Evolutionary conservation across 2,797 vertebrate genomes (phyloP).

Genomic region (Amblyopsis hoosieri): DNA sequence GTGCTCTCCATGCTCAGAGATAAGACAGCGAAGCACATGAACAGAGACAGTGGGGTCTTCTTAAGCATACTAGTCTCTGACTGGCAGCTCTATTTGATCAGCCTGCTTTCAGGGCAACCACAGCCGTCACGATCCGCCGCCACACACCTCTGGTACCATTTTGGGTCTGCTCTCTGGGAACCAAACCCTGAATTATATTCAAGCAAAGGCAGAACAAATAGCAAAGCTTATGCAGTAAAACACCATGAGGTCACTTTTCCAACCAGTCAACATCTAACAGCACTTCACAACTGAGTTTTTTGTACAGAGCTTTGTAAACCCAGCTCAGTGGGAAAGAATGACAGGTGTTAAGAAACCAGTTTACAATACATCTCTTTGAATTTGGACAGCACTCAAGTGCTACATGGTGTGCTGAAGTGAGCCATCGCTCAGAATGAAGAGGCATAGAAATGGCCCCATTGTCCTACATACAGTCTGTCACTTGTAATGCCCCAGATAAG

Average conservation of each 20-base stretch:
- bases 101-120: slow-evolving; percentile 46
- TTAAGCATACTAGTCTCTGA: slow-evolving; percentile 41
- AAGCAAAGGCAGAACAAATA: slow-evolving; percentile 39
- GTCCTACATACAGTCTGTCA: slow-evolving; percentile 58
- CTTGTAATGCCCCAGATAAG: slow-evolving; percentile 43
- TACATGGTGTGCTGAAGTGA: slow-evolving; percentile 43
- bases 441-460: slow-evolving; percentile 25
- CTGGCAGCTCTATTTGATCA: not conserved
- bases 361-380: slow-evolving; percentile 28
- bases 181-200: slow-evolving; percentile 36
- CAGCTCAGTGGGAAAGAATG: slow-evolving; percentile 69
- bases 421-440: slow-evolving; percentile 30
- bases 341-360: slow-evolving; percentile 14
- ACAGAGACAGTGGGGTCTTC: slow-evolving; percentile 29
- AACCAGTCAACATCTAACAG: slow-evolving; percentile 40
- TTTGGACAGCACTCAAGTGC: slow-evolving; percentile 52
- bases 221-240: slow-evolving; percentile 40
- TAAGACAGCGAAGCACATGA: slow-evolving; percentile 74
- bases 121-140: slow-evolving; percentile 38
- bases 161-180: slow-evolving; percentile 44
- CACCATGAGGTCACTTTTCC: slow-evolving; percentile 35
- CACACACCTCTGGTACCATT: slow-evolving; percentile 60
- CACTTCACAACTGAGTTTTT: slow-evolving; percentile 68
- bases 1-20: slow-evolving; percentile 42
- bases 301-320: slow-evolving; percentile 34